Conservation (phyloP, 64 coral and sea anemone genomes). For the Montipora capricornis region DNA sequence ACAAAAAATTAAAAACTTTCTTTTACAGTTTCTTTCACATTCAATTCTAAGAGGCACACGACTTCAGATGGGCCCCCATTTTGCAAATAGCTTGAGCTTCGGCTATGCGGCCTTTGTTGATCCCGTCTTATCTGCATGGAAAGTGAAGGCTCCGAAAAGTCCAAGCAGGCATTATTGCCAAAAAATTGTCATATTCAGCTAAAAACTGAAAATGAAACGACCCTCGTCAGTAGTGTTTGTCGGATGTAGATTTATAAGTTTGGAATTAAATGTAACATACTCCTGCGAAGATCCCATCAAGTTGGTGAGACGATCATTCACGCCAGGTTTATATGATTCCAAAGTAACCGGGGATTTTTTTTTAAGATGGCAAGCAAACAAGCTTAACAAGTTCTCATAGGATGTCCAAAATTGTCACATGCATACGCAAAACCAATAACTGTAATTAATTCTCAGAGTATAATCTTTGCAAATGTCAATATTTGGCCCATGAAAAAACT, state of each 20-base stretch:
- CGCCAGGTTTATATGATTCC: background rate
- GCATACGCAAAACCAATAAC: constrained; percentile 2
- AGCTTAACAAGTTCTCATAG: background rate
- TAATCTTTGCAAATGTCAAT: background rate
- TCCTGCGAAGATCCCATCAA: background rate
- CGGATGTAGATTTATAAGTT: background rate
- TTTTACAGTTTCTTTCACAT: background rate
- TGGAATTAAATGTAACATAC: background rate
- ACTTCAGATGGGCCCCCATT: background rate
- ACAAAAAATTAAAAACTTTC: background rate
- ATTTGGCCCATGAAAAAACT: background rate
- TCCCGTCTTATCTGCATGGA: background rate
- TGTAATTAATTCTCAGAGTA: background rate
- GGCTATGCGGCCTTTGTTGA: background rate
- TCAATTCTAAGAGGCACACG: background rate
- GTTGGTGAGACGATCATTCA: background rate
- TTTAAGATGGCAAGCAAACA: background rate
- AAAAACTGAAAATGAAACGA: constrained; percentile 24
- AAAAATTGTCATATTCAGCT: constrained; percentile 18
- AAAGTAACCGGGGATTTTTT: background rate
- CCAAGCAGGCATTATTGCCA: background rate
- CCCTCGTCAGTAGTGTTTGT: background rate
- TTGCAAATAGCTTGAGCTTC: background rate
- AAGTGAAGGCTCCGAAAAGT: background rate
- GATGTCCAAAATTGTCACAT: background rate